Evolutionary conservation across 2,113 vertebrate species (phyloP).

Genomic region (Actenoides lindsayi): DNA sequence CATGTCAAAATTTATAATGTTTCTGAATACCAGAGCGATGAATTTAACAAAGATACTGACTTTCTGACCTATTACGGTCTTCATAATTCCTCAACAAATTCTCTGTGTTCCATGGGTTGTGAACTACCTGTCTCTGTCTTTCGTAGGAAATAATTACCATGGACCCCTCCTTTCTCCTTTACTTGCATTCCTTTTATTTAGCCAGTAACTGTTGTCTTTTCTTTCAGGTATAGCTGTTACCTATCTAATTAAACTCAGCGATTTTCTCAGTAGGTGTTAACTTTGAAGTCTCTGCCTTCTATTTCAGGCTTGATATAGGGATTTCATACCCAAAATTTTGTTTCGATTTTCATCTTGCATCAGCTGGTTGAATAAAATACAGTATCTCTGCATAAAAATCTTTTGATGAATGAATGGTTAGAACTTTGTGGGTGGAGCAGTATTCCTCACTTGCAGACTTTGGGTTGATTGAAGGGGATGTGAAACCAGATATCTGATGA

Average conservation of each 20-base stretch:
- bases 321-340: fast-evolving
- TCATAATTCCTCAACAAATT: not conserved
- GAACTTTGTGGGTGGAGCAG: fast-evolving
- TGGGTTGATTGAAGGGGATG: not conserved
- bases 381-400: not conserved
- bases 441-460: not conserved
- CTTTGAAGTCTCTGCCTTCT: not conserved
- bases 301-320: not conserved
- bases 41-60: not conserved
- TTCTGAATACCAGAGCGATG: not conserved
- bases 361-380: not conserved
- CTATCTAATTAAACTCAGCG: not conserved
- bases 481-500: not conserved
- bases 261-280: not conserved
- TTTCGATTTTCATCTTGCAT: not conserved
- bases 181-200: not conserved
- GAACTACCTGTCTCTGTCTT: not conserved
- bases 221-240: not conserved
- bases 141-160: not conserved
- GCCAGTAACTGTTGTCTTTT: not conserved
- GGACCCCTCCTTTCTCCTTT: not conserved
- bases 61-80: not conserved
- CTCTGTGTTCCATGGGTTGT: not conserved
- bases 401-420: not conserved
- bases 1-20: not conserved